Evolutionary conservation across 2,888 invertebrate species (phyloP).

Genomic region (Tolmerus cingulatus): DNA sequence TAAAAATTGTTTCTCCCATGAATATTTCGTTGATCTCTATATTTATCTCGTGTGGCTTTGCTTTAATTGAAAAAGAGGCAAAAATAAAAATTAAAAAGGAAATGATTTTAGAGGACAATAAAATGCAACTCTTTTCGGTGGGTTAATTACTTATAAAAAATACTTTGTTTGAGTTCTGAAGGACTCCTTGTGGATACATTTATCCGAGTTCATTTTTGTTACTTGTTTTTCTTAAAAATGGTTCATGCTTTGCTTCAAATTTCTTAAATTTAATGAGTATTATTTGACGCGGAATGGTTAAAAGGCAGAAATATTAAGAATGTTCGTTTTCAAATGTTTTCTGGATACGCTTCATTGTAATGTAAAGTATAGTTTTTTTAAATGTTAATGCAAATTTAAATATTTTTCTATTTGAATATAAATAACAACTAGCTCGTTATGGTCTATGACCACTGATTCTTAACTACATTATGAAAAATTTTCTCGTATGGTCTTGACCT

Average conservation of each 20-base stretch:
- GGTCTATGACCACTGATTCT: no score
- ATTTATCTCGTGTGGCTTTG: conserved; percentile 33
- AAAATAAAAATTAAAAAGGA: not conserved
- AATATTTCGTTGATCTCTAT: not conserved
- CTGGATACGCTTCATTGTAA: no score
- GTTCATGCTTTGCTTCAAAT: not conserved
- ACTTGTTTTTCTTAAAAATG: not conserved
- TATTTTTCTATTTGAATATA: no score
- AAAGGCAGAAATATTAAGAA: no score
- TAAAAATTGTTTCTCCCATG: not conserved
- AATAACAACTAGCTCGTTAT: no score
- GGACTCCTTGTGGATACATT: no score
- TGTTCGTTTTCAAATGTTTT: no score
- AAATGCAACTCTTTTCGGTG: not conserved
- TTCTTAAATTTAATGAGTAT: not conserved
- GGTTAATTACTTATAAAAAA: not conserved
- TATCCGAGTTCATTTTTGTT: not conserved
- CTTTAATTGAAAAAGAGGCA: not conserved
- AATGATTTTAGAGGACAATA: not conserved
- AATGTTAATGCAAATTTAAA: no score
- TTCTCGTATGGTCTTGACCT: no score
- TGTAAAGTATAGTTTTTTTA: no score
- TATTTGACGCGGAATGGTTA: no score
- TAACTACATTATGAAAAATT: no score
- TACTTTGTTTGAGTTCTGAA: not conserved